Base-by-base conservation (phyloP, 2,888 invertebrate genomes). In the Agriopis marginaria region DNA sequence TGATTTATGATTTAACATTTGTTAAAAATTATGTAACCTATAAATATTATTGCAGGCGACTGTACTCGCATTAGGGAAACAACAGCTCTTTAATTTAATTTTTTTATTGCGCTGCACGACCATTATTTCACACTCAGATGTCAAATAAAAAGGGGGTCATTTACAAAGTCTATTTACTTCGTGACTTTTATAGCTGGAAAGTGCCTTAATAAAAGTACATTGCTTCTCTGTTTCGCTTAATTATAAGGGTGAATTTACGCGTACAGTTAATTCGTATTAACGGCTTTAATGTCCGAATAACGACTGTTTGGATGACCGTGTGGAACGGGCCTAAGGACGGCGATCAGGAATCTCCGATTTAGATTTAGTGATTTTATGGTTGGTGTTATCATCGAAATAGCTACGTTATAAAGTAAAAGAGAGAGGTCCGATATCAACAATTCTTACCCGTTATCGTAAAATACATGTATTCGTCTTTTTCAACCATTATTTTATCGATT, bases 141-240 rank as follows among this genome's bases (percentile, higher is more conserved):
- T 75, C 72, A 73, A 72, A 76, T 61, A 84, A 83, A 85, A 85
- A 65, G 51, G 67, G 65, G 63, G 66, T 73, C 76, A 81, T 83
- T 81, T 69, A 63, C 82, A 78, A 79, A 78, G 73, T 76, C 77
- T 83, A 79, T 85, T 86, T 85, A 82, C 80, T 75, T 73, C 62
- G 72, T 72, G 79, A 80, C 84, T 67, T 85, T 84, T 83, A 84
- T 82, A 77, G 71, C 76, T 77, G 17, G 73, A 71, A 82, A 87
- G 79, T 82, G 76, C 84, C 77, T 76, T 81, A 80, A 86, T 85
- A 87, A 88, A 87, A 85, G 83, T 80, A 83, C 82, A 80, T 84
- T 78, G 80, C 78, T 80, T 76, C 79, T 80, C 73, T 74, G 76
- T 66, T 71, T 74, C 74, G 79, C 77, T 84, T 84, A 81, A 87